Base-by-base conservation (phyloP, 1,140 invertebrate genomes). In the Dufourea novaeangliae region DNA sequence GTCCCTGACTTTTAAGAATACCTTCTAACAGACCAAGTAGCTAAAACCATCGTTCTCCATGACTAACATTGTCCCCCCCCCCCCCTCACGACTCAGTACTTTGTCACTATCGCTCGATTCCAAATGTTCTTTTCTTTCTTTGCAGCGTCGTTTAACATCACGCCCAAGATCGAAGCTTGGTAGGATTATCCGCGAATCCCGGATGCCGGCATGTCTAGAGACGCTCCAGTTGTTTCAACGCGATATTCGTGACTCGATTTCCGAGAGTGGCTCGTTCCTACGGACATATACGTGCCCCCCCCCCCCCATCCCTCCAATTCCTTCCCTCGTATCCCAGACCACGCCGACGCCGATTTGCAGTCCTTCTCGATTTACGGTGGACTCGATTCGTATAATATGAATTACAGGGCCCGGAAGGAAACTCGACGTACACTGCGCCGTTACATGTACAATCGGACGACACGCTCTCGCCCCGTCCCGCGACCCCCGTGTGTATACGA, bases 161-260 rank as follows among this genome's bases (percentile, higher is more conserved):
- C 67, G 66, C 72, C 71, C 72, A 74, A 72, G 82, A 88, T 88
- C 86, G 87, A 90, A 88, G 77, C 86, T 81, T 64, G 81, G 84
- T 82, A 75, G 84, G 87, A 90, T 89, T 88, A 89, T 89, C 85
- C 87, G 74, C 78, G 80, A 81, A 88, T 86, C 87, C 79, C 34
- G 84, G 83, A 87, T 87, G 84, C 79, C 80, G 83, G 77, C 76
- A 88, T 87, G 78, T 78, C 80, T 82, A 70, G 83, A 80, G 76
- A 86, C 81, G 87, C 85, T 90, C 87, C 88, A 88, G 86, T 90
- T 89, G 86, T 85, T 81, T 81, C 85, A 84, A 89, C 84, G 87
- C 88, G 88, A 90, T 90, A 89, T 91, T 86, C 89, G 89, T 90
- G 88, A 90, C 88, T 91, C 87, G 87, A 89, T 90, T 91, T 86